phyloP scores from a whole-genome alignment of 2,113 vertebrate genomes.

The Rhabdomys dilectus region DNA sequence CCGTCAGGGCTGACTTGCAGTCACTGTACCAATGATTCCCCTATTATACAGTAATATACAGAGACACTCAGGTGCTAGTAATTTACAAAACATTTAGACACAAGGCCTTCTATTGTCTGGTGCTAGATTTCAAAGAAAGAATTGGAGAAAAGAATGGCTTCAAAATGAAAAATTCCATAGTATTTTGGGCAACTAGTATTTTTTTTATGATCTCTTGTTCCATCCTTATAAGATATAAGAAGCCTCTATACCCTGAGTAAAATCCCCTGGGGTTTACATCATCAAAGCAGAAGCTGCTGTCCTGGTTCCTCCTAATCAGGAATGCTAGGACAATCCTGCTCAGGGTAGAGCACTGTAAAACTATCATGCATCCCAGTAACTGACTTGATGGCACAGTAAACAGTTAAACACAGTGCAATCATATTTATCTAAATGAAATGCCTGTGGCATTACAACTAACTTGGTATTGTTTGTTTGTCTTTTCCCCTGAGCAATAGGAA shows the following conservation, averaged over 20 bases:
- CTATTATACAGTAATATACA: background rate
- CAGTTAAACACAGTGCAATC: background rate
- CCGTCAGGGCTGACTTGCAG: background rate
- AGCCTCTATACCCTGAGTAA: background rate
- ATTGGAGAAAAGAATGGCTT: background rate
- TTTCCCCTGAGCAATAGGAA: background rate
- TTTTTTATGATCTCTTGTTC: background rate
- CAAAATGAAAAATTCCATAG: background rate
- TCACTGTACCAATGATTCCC: background rate
- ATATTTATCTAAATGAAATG: background rate
- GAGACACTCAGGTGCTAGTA: background rate
- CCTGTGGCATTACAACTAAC: background rate
- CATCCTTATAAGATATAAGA: background rate
- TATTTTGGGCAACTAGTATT: background rate
- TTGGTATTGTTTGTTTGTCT: background rate
- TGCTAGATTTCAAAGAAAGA: background rate
- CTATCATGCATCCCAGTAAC: background rate
- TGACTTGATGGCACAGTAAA: background rate
- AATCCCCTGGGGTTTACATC: background rate
- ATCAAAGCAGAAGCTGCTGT: background rate
- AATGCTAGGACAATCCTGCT: background rate
- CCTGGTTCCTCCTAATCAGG: background rate
- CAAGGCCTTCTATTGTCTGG: background rate
- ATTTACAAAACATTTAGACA: background rate
- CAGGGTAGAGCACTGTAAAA: background rate